These are phyloP conservation scores for Nasua narica DNA, from an alignment of 2,797 vertebrate species.

Conservation along the genomic window DNA sequence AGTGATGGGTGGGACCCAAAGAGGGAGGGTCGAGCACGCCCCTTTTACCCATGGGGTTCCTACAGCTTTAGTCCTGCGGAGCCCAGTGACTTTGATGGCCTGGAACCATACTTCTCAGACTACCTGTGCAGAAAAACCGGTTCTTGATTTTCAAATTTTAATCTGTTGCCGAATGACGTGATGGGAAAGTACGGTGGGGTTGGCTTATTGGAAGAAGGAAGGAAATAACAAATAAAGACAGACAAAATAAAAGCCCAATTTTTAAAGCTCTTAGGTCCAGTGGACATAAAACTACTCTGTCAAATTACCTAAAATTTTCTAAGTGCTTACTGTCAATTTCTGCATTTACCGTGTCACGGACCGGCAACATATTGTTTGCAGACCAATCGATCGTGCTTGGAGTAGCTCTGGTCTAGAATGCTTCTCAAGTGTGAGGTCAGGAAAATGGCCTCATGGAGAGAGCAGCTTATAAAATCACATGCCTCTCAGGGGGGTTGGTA, in stretches of 20 bases:
- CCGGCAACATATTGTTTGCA: not conserved
- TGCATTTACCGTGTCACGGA: not conserved
- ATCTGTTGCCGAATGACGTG: not conserved
- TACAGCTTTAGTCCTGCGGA: not conserved
- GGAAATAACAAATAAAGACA: not conserved
- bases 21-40: not conserved
- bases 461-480: not conserved
- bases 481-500: not conserved
- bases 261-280: not conserved
- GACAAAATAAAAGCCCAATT: not conserved
- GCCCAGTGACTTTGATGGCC: not conserved
- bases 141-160: conserved; percentile 22
- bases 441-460: not conserved
- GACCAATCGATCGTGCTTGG: not conserved
- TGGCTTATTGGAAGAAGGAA: not conserved
- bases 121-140: not conserved
- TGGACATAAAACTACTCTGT: not conserved
- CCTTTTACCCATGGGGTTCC: not conserved
- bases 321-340: not conserved
- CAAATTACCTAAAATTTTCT: not conserved
- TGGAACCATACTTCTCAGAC: not conserved
- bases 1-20: no score
- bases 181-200: not conserved
- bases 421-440: not conserved
- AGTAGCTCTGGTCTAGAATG: not conserved